phyloP scores from a whole-genome alignment of 1,140 invertebrate genomes.

The Atopsyche davidsoni region DNA sequence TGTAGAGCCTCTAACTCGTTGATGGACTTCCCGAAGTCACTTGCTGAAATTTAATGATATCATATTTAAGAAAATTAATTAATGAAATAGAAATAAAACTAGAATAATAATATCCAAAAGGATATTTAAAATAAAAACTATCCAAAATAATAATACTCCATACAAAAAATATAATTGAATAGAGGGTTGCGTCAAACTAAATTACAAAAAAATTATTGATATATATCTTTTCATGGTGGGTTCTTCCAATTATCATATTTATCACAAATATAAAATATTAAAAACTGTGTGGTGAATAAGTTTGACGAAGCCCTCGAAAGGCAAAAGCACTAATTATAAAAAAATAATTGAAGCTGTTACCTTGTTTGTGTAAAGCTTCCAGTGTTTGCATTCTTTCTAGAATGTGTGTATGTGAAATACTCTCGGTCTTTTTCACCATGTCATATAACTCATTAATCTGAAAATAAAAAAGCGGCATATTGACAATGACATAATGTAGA shows the following conservation, averaged over 20 bases:
- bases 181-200: too few relatives aligned
- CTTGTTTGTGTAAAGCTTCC: conserved; percentile 83
- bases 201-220: too few relatives aligned
- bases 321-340: neutral
- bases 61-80: neutral
- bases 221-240: too few relatives aligned
- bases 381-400: conserved; percentile 77
- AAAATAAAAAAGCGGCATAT: conserved; percentile 30
- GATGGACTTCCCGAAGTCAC: conserved; percentile 78
- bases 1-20: conserved; percentile 77
- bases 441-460: conserved; percentile 82
- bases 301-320: neutral
- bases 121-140: too few relatives aligned
- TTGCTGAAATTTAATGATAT: conserved; percentile 62
- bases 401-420: conserved; percentile 70
- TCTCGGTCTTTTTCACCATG: conserved; percentile 76
- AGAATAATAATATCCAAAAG: neutral
- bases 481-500: conserved; percentile 6
- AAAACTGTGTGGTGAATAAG: neutral
- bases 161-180: neutral
- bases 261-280: neutral
- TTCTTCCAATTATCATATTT: too few relatives aligned
- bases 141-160: too few relatives aligned
- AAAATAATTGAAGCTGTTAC: conserved; percentile 42
- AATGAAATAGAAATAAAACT: neutral